A percentile compares a stretch with the other conserved stretches of the same genome.
These are phyloP conservation scores for Calcarius ornatus DNA, from an alignment of 2,113 vertebrate genomes.

Conservation along the genomic window DNA sequence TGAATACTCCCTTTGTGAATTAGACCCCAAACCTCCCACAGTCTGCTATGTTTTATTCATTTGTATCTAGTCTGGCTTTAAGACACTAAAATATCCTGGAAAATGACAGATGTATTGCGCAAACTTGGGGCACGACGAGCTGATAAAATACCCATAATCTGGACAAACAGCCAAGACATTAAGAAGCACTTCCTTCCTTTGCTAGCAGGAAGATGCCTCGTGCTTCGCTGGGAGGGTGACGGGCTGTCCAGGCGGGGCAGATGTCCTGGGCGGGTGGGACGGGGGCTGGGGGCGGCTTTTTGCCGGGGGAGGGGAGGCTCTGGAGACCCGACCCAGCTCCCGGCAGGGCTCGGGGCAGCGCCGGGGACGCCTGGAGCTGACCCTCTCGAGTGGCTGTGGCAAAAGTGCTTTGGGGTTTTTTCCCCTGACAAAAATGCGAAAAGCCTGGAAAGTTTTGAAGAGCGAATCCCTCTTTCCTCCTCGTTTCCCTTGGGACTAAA, in stretches of 20 bases:
- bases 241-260: accelerated
- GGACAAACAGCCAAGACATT: not conserved
- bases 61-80: not conserved
- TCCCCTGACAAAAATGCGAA: not conserved
- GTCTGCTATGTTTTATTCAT: constrained; percentile 24
- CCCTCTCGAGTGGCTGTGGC: not conserved
- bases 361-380: not conserved
- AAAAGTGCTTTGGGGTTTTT: not conserved
- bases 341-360: not conserved
- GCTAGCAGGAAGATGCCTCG: not conserved
- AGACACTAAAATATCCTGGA: not conserved
- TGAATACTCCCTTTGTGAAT: constrained; percentile 58
- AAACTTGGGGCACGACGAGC: not conserved
- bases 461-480: not conserved
- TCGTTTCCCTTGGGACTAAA: not conserved
- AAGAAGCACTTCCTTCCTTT: not conserved
- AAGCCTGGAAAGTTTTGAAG: not conserved
- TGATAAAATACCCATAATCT: not conserved
- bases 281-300: not conserved
- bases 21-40: constrained; percentile 38
- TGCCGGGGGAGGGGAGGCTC: not conserved
- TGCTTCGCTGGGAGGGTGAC: not conserved
- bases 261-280: not conserved
- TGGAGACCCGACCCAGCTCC: not conserved
- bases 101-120: not conserved